phyloP scores from a whole-genome alignment of 2,113 vertebrate species.

The Gymnogyps californianus region DNA sequence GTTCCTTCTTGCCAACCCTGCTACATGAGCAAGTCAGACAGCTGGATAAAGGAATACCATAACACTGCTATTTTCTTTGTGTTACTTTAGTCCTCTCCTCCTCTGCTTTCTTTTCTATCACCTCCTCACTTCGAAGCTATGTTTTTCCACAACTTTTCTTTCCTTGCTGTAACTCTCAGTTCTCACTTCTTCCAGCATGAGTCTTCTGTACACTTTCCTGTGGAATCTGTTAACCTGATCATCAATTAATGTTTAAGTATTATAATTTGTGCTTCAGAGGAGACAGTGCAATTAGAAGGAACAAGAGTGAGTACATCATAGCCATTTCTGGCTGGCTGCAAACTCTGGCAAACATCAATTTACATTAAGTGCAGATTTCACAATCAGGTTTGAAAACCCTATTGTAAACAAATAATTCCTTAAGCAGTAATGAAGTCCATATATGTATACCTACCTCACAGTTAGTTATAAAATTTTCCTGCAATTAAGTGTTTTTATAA shows the following conservation, averaged over 20 bases:
- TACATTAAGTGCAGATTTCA: constrained; percentile 2
- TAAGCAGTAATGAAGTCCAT: background rate
- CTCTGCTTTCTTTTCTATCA: background rate
- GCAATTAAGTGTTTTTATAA: background rate
- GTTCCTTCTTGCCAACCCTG: background rate
- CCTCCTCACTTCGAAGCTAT: background rate
- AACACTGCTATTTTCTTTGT: background rate
- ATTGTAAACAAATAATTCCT: background rate
- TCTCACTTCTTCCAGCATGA: background rate
- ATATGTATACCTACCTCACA: background rate
- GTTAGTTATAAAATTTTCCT: background rate
- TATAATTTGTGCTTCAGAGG: background rate
- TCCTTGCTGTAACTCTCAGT: background rate
- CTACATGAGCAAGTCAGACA: background rate
- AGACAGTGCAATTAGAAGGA: background rate
- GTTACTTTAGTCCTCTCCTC: background rate
- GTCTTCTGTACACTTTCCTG: background rate
- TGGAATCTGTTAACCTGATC: background rate
- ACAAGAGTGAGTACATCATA: background rate
- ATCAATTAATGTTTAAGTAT: background rate
- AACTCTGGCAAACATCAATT: background rate
- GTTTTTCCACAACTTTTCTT: background rate
- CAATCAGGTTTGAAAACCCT: background rate
- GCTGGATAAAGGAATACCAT: background rate
- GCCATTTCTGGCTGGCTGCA: background rate